These are phyloP conservation scores for Chiroxiphia lanceolata DNA, from an alignment of 2,797 vertebrate genomes.

Conservation along the genomic window DNA sequence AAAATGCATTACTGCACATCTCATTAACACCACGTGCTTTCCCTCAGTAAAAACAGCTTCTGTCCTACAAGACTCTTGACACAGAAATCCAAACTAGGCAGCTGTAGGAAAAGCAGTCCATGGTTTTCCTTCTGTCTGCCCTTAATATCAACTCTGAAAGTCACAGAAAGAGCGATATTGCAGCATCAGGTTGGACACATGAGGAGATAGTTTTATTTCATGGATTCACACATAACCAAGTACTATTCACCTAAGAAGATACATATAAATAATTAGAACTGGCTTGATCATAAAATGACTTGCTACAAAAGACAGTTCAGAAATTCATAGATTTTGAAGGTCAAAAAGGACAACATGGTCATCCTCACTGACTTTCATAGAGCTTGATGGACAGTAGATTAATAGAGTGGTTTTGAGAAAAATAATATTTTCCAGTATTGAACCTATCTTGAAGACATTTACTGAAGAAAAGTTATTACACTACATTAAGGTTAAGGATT, in stretches of 20 bases:
- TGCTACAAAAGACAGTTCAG: background rate
- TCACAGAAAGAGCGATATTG: background rate
- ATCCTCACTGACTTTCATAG: background rate
- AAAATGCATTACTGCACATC: constrained; percentile 33
- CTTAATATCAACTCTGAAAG: background rate
- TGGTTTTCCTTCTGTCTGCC: background rate
- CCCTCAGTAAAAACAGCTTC: background rate
- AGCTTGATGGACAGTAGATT: background rate
- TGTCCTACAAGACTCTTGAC: background rate
- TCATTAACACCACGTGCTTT: background rate
- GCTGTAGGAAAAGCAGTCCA: background rate
- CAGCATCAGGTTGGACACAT: background rate
- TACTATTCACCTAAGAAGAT: background rate
- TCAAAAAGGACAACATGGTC: background rate
- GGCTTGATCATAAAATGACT: background rate
- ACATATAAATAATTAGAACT: background rate
- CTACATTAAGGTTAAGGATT: background rate
- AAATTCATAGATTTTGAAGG: background rate
- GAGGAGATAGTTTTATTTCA: background rate
- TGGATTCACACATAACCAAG: background rate
- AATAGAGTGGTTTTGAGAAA: background rate
- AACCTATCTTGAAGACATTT: background rate
- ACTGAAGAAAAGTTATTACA: background rate
- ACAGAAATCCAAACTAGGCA: background rate
- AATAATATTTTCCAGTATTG: background rate